phyloP scores from a whole-genome alignment of 2,113 vertebrate genomes.

The Toxostoma redivivum region DNA sequence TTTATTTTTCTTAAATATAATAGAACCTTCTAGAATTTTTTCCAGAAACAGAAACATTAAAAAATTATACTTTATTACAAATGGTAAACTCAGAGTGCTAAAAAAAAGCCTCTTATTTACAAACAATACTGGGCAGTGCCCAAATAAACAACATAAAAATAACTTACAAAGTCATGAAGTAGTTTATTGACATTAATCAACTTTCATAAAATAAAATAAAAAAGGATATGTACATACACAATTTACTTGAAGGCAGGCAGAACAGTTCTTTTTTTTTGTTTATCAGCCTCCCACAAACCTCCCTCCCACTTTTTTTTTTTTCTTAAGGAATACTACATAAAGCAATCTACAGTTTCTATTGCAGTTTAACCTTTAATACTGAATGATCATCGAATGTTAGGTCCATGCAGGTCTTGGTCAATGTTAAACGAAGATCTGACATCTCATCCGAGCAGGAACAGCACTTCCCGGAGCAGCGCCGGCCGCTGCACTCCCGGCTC shows the following conservation, averaged over 20 bases:
- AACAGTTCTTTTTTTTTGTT: constrained; percentile 72
- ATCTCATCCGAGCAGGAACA: constrained; percentile 67
- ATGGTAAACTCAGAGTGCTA: constrained; percentile 97
- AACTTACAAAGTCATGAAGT: constrained; percentile 93
- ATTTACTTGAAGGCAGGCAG: constrained; percentile 85
- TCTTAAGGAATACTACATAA: constrained; percentile 79
- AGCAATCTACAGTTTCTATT: constrained; percentile 86
- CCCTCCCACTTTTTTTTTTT: constrained; percentile 70
- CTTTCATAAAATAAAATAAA: constrained; percentile 91
- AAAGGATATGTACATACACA: constrained; percentile 87
- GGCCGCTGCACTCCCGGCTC: constrained; percentile 63
- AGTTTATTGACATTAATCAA: constrained; percentile 87
- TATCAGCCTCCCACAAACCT: constrained; percentile 72
- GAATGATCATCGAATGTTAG: constrained; percentile 86
- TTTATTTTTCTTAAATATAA: constrained; percentile 95
- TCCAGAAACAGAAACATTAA: constrained; percentile 90
- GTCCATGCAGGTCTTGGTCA: constrained; percentile 95
- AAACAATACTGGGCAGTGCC: constrained; percentile 95
- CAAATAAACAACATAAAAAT: constrained; percentile 95
- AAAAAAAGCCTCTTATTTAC: constrained; percentile 92
- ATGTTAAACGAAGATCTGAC: constrained; percentile 81
- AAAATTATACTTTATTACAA: constrained; percentile 98
- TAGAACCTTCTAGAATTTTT: constrained; percentile 86
- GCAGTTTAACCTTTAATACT: constrained; percentile 90
- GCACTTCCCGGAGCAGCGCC: constrained; percentile 63